Evolutionary conservation across 2,113 vertebrate species (phyloP), one percentile per base, ranked within the genome.

Genomic region (Greenwoodochromis staneri): DNA sequence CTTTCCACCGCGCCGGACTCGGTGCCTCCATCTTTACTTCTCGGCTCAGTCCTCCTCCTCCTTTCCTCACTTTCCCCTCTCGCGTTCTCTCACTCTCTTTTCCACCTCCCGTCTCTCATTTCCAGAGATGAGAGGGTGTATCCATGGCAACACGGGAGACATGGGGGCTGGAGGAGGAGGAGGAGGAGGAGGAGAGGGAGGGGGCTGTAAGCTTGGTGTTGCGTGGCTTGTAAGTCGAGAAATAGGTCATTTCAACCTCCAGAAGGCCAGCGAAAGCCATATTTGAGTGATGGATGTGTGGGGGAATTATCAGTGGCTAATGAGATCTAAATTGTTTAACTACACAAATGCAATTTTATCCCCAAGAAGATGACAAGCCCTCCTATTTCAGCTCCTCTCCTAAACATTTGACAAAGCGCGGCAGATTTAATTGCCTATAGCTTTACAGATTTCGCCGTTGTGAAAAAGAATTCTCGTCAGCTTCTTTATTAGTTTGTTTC

Each of bases 121-220:
- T 94, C 88, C 91, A 92, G 92, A 96, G 94, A 95, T 92, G 94
- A 93, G 95, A 96, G 91, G 91, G 89, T 95, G 96, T 97, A 94
- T 94, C 96, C 96, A 96, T 96, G 95, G 96, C 94, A 97, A 97
- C 96, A 95, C 91, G 90, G 90, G 89, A 95, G 88, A 94, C 93
- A 91, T 92, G 94, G 92, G 83, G 93, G 91, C 69, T 31, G 42
- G 69, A 76, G 86, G 40, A 83, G 54, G 82, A 66, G 61, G 88
- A 57, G 38, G 53, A 57, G 13, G 85, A 84, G 40, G 85, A 84
- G 42, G 55, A 71, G 45, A 82, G 45, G 54, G 49, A 87, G 47
- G 81, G 86, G 83, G 85, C 81, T 89, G 83, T 93, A 55, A 91
- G 93, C 91, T 87, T 21, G 40, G 54, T 90, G 93, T 93, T 94